phyloP scores from a whole-genome alignment of 2,113 vertebrate species.

The Anolis sagrei region DNA sequence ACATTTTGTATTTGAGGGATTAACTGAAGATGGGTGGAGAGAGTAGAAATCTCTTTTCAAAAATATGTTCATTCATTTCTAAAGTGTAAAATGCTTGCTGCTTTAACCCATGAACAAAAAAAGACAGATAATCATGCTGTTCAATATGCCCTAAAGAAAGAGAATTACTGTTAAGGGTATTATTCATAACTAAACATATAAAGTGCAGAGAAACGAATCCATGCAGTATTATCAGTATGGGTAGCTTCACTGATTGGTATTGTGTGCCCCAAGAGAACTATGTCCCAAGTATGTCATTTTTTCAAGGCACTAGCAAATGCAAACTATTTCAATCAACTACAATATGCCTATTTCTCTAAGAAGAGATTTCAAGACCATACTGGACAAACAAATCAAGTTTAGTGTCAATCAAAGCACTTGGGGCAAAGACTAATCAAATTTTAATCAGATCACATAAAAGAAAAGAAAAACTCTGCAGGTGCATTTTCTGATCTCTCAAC shows the following conservation, averaged over 20 bases:
- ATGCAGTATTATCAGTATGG: constrained; percentile 44
- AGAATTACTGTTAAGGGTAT: constrained; percentile 64
- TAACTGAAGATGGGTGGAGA: constrained; percentile 55
- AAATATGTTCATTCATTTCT: constrained; percentile 23
- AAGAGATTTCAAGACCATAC: constrained; percentile 50
- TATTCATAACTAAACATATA: constrained; percentile 60
- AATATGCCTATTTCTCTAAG: constrained; percentile 50
- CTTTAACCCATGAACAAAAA: constrained; percentile 48
- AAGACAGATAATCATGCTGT: constrained; percentile 51
- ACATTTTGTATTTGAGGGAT: constrained; percentile 43
- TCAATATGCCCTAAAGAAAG: constrained; percentile 56
- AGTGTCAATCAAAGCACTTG: constrained; percentile 62
- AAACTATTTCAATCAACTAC: constrained; percentile 70
- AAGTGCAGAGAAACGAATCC: constrained; percentile 60
- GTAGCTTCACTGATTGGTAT: constrained; percentile 53
- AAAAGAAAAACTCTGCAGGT: constrained; percentile 3
- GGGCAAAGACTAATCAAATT: constrained; percentile 49
- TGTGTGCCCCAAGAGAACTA: constrained; percentile 38
- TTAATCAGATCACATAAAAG: constrained; percentile 44
- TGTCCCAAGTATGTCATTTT: constrained; percentile 51
- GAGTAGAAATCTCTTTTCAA: constrained; percentile 48
- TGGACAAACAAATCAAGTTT: constrained; percentile 50
- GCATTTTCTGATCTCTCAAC: neutral
- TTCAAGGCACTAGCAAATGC: constrained; percentile 61
- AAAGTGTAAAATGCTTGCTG: constrained; percentile 36